phyloP scores from a whole-genome alignment of 1,140 invertebrate genomes.

The Aricia agestis region DNA sequence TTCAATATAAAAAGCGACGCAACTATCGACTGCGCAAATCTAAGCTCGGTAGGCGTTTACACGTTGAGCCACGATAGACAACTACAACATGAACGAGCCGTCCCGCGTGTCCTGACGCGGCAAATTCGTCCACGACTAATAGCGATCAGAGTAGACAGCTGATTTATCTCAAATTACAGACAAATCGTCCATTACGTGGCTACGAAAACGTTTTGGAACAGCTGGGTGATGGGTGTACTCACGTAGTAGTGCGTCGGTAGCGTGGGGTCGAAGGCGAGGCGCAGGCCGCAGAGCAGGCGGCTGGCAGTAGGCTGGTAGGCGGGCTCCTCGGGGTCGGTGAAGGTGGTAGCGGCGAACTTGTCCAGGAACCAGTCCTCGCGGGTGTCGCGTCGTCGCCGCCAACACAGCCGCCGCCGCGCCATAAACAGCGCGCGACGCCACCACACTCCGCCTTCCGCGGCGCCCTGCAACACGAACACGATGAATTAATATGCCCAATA shows the following conservation, averaged over 20 bases:
- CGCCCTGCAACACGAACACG: not conserved
- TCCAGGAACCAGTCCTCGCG: constrained; percentile 80
- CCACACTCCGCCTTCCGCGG: constrained; percentile 22
- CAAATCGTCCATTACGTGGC: no score
- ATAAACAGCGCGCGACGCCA: constrained; percentile 36
- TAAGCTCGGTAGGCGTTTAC: no score
- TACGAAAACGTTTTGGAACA: no score
- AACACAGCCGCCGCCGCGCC: constrained; percentile 37
- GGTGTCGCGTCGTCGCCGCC: constrained; percentile 47
- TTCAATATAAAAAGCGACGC: no score
- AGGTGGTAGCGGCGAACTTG: constrained; percentile 73
- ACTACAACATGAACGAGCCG: no score
- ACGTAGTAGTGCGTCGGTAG: constrained; percentile 78
- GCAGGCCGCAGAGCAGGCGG: constrained; percentile 74
- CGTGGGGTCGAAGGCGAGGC: constrained; percentile 80
- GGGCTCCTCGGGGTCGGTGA: constrained; percentile 63
- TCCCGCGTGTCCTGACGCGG: no score
- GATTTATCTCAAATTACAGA: no score
- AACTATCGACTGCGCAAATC: no score
- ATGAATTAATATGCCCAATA: not conserved
- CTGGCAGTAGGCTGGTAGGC: constrained; percentile 57
- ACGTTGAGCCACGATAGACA: no score
- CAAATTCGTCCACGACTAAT: no score
- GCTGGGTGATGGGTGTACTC: constrained; percentile 23
- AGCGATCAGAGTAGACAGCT: no score